phyloP scores from a whole-genome alignment of 2,888 invertebrate genomes.

The Cephus nigrinus region DNA sequence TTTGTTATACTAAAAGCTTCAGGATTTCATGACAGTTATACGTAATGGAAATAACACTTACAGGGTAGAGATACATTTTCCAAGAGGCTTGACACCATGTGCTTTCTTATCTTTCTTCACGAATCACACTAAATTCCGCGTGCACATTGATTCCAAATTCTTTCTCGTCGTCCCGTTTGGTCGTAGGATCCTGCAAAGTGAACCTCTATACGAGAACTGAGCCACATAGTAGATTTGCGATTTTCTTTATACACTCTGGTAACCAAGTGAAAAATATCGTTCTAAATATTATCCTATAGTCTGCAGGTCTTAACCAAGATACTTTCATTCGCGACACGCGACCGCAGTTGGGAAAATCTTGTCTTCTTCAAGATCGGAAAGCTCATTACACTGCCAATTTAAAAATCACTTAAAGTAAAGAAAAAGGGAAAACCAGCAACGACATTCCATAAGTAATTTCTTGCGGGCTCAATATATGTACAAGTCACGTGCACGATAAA shows the following conservation, averaged over 20 bases:
- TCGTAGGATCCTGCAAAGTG: constrained; percentile 47
- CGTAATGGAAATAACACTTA: background rate
- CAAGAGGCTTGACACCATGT: background rate
- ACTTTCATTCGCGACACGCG: constrained; percentile 67
- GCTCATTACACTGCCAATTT: background rate
- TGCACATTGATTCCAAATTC: constrained; percentile 20
- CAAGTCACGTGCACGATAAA: background rate
- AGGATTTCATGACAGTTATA: background rate
- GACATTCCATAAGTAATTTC: background rate
- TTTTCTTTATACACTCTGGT: constrained; percentile 67
- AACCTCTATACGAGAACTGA: constrained; percentile 62
- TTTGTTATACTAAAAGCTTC: background rate
- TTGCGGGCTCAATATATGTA: background rate
- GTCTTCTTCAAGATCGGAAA: constrained; percentile 36
- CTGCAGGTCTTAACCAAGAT: constrained; percentile 48
- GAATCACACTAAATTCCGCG: constrained; percentile 15
- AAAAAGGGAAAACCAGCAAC: background rate
- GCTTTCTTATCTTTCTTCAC: background rate
- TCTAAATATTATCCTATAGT: constrained; percentile 65
- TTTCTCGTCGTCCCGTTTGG: constrained; percentile 2
- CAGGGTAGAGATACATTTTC: background rate
- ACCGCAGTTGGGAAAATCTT: constrained; percentile 57
- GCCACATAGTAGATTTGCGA: constrained; percentile 64
- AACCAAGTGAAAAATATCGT: constrained; percentile 67
- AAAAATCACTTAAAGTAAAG: background rate